Conservation (phyloP, 2,888 invertebrate species). For the Cabera pusaria region DNA sequence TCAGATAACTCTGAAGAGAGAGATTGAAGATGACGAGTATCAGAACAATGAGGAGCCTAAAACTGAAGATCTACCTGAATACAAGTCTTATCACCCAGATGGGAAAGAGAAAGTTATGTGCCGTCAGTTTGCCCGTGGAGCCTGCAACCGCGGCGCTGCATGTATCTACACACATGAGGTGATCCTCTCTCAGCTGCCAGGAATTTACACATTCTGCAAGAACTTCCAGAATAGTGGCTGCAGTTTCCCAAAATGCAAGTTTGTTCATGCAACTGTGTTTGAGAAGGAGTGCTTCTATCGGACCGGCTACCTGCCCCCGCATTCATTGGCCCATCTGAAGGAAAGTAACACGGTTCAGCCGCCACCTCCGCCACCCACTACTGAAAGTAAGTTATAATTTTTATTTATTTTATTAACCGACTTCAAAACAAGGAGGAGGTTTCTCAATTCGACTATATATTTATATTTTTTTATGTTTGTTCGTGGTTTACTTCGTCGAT, state of each 20-base stretch:
- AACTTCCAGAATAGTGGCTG: constrained; percentile 60
- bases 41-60: constrained; percentile 10
- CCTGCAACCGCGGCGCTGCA: constrained; percentile 48
- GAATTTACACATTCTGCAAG: constrained; percentile 60
- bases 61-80: constrained; percentile 1
- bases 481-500: no score
- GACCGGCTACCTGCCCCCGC: constrained; percentile 54
- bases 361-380: constrained; percentile 10
- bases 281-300: constrained; percentile 60
- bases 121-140: constrained; percentile 57
- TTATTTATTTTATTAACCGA: no score
- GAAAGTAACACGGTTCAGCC: constrained; percentile 25
- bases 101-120: constrained; percentile 41
- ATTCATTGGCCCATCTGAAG: constrained; percentile 50
- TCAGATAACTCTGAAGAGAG: constrained; percentile 40
- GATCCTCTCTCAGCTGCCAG: constrained; percentile 50
- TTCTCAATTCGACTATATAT: no score
- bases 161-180: constrained; percentile 57
- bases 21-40: constrained; percentile 44
- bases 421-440: no score
- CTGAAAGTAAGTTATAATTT: no score
- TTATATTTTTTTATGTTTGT: no score
- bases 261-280: constrained; percentile 62
- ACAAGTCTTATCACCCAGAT: no score
- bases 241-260: constrained; percentile 52